phyloP scores from a whole-genome alignment of 30 jellyfish, hydroid and myxozoan species.

The Aurelia aurita region DNA sequence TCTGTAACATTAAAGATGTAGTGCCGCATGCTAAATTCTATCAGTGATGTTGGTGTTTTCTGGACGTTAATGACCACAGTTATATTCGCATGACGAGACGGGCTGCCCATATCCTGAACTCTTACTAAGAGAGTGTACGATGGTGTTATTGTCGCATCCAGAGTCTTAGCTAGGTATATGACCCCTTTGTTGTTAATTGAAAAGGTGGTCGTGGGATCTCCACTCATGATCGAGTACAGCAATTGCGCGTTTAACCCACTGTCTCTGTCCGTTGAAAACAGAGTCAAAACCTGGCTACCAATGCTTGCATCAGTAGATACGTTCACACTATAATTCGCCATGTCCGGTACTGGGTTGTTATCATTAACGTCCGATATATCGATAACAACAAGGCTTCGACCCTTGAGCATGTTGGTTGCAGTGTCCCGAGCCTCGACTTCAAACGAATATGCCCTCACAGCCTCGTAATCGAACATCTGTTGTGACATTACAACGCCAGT shows the following conservation, averaged over 20 bases:
- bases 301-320: conserved; percentile 50
- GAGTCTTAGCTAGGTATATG: conserved; percentile 30
- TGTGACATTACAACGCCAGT: conserved; percentile 53
- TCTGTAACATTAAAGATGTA: conserved; percentile 65
- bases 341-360: conserved; percentile 79
- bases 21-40: conserved; percentile 27
- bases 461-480: conserved; percentile 75
- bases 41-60: conserved; percentile 8
- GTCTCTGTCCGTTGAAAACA: conserved; percentile 86
- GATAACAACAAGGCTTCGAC: conserved; percentile 68
- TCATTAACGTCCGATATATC: conserved; percentile 79
- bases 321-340: conserved; percentile 33
- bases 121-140: conserved; percentile 48
- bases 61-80: conserved; percentile 37
- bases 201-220: conserved; percentile 40
- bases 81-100: conserved; percentile 41
- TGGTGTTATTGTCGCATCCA: conserved; percentile 16
- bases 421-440: conserved; percentile 91
- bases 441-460: conserved; percentile 31
- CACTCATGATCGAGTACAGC: conserved; percentile 32
- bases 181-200: conserved; percentile 76
- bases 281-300: conserved; percentile 75
- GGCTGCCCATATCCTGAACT: conserved; percentile 77
- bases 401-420: conserved; percentile 63
- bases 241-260: conserved; percentile 78